These are phyloP conservation scores for Lipotes vexillifer DNA, from an alignment of 2,113 vertebrate genomes.

Conservation along the genomic window DNA sequence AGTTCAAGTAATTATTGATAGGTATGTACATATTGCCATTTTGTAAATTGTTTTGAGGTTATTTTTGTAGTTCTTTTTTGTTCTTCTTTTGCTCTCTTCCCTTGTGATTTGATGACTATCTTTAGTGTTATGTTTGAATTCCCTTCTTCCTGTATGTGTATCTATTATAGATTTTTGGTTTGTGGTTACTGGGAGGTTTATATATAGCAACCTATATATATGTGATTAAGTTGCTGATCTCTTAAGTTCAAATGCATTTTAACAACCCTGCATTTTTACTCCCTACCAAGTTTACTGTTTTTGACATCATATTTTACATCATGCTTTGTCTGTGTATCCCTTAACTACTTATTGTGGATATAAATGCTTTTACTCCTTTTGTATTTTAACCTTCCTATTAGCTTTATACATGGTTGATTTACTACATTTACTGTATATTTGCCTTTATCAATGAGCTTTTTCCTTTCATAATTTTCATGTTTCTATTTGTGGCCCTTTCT, in stretches of 20 bases:
- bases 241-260: background rate
- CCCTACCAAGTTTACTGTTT: background rate
- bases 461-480: background rate
- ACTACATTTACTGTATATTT: too few relatives aligned
- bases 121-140: background rate
- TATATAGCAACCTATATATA: background rate
- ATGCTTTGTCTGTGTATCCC: background rate
- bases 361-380: background rate
- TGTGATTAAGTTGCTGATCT: background rate
- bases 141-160: background rate
- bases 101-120: background rate
- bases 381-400: background rate
- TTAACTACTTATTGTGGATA: background rate
- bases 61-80: accelerated
- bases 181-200: background rate
- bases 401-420: too few relatives aligned
- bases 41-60: background rate
- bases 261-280: background rate
- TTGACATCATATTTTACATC: background rate
- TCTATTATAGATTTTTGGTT: background rate
- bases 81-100: background rate
- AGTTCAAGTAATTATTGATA: background rate
- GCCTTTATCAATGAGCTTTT: too few relatives aligned
- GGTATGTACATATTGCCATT: background rate
- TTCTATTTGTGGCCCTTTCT: background rate